Evolutionary conservation across 1,140 invertebrate species (phyloP).

Genomic region (Apis dorsata): DNA sequence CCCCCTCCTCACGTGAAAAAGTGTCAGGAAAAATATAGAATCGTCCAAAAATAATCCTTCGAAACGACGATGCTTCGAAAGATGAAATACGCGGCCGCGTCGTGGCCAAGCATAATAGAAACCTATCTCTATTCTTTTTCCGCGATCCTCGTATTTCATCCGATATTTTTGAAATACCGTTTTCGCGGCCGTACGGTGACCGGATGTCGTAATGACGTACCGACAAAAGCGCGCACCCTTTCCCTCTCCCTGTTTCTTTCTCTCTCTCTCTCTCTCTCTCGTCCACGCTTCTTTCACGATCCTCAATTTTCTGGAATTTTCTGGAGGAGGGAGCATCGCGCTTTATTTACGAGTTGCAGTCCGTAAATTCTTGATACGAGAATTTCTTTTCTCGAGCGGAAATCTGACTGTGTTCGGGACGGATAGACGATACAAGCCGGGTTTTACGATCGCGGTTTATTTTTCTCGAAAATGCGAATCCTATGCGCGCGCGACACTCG

Average conservation of each 20-base stretch:
- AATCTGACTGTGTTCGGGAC: neutral
- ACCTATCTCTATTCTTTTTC: neutral
- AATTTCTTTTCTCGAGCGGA: neutral
- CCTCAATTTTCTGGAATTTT: constrained; percentile 42
- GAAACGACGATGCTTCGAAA: constrained; percentile 40
- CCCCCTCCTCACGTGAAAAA: constrained; percentile 2
- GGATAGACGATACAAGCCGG: constrained; percentile 11
- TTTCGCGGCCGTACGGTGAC: constrained; percentile 54
- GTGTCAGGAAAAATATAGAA: constrained; percentile 45
- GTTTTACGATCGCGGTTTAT: constrained; percentile 18
- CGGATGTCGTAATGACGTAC: constrained; percentile 64
- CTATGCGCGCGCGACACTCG: neutral
- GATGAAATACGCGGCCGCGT: constrained; percentile 40
- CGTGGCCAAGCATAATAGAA: constrained; percentile 33
- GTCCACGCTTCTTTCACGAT: constrained; percentile 37
- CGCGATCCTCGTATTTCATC: constrained; percentile 54
- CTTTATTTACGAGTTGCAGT: constrained; percentile 26
- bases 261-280: neutral
- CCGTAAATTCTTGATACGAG: neutral
- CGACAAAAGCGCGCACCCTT: constrained; percentile 59
- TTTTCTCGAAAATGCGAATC: neutral
- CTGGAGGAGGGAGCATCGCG: constrained; percentile 13
- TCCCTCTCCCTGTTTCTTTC: neutral
- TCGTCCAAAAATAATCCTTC: constrained; percentile 39
- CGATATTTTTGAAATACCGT: constrained; percentile 64